Evolutionary conservation across 1,140 invertebrate genomes (phyloP).

Genomic region (Hypothenemus hampei): DNA sequence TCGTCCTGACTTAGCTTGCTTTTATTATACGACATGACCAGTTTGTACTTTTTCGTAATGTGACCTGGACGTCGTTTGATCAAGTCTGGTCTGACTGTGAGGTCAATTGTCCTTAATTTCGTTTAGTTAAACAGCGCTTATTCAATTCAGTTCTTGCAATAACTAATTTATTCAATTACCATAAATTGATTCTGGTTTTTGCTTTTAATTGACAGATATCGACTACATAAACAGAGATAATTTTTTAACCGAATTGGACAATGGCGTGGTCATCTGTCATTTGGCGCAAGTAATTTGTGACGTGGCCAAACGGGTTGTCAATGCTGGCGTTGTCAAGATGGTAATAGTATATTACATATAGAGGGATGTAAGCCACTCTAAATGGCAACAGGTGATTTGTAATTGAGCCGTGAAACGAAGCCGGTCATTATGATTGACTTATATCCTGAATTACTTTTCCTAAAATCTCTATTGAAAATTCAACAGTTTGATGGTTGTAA

Average conservation of each 20-base stretch:
- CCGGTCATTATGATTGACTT: no score
- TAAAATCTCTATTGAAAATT: no score
- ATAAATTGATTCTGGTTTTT: not conserved
- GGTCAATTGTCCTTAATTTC: not conserved
- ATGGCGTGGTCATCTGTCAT: slow-evolving; percentile 73
- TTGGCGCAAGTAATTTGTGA: slow-evolving; percentile 71
- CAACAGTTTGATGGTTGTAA: no score
- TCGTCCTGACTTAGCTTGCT: not conserved
- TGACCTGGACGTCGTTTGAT: not conserved
- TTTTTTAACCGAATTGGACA: slow-evolving; percentile 73
- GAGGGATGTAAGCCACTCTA: no score
- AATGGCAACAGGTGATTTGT: no score
- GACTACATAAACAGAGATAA: slow-evolving; percentile 70
- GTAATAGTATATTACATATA: slow-evolving; percentile 48
- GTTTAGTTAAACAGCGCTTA: not conserved
- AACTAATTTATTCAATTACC: not conserved
- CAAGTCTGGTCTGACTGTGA: not conserved
- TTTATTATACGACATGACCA: not conserved
- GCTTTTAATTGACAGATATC: slow-evolving; percentile 54
- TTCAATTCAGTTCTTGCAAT: not conserved
- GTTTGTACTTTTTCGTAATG: not conserved
- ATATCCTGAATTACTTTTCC: no score
- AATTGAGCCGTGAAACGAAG: no score
- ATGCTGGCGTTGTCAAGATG: slow-evolving; percentile 57
- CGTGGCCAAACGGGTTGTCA: slow-evolving; percentile 58